Evolutionary conservation across 2,888 invertebrate genomes (phyloP).

Genomic region (Monoplex corrugatus): DNA sequence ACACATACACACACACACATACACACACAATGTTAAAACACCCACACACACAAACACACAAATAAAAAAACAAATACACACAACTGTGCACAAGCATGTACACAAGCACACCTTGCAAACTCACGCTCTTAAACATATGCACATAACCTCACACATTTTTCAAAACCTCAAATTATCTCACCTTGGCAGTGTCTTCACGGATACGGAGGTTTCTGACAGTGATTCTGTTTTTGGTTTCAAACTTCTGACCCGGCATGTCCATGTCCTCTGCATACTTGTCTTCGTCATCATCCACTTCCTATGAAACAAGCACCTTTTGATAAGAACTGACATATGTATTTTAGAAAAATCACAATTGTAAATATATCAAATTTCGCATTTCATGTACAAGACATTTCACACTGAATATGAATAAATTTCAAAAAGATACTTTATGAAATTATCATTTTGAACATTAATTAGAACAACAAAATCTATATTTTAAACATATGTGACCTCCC

Average conservation of each 20-base stretch:
- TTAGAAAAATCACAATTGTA: no score
- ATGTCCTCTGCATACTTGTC: conserved; percentile 85
- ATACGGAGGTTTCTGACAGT: conserved; percentile 99
- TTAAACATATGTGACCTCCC: no score
- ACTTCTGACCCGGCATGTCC: conserved; percentile 98
- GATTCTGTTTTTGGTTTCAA: conserved; percentile 99
- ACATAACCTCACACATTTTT: neutral
- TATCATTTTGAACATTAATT: no score
- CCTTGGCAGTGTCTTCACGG: conserved; percentile 98
- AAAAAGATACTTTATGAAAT: no score
- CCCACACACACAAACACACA: conserved; percentile 36
- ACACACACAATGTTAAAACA: neutral
- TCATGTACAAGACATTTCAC: no score
- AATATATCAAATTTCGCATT: no score
- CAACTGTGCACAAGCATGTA: neutral
- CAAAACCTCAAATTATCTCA: conserved; percentile 61
- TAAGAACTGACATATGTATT: no score
- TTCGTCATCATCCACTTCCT: conserved; percentile 88
- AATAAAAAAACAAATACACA: conserved; percentile 14
- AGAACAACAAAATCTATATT: no score
- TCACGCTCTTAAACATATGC: neutral
- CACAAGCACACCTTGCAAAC: neutral
- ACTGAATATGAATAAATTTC: no score
- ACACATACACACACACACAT: neutral
- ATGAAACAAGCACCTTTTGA: no score